phyloP scores from a whole-genome alignment of 2,888 invertebrate species.

The Papilio elwesi region DNA sequence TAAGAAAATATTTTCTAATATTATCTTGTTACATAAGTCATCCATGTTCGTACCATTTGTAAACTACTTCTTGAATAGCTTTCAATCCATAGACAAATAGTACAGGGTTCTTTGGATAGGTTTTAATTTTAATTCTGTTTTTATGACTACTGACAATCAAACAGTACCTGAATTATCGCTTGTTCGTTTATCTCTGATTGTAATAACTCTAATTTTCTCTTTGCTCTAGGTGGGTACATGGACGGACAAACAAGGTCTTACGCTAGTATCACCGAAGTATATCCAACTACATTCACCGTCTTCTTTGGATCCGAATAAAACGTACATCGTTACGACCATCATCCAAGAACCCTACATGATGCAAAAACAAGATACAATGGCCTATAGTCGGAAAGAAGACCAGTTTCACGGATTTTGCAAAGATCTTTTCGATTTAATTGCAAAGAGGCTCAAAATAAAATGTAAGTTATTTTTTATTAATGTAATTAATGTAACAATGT shows the following conservation, averaged over 20 bases:
- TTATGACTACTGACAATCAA: too few relatives aligned
- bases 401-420: constrained; percentile 96
- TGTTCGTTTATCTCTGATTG: neutral
- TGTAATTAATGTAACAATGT: neutral
- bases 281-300: constrained; percentile 86
- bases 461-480: constrained; percentile 84
- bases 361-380: constrained; percentile 82
- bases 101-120: too few relatives aligned
- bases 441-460: constrained; percentile 91
- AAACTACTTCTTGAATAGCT: too few relatives aligned
- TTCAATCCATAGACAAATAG: too few relatives aligned
- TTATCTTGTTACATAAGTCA: neutral
- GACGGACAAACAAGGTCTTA: constrained; percentile 92
- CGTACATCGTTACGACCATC: constrained; percentile 94
- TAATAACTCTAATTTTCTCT: neutral
- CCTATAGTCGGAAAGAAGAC: constrained; percentile 89
- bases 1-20: constrained; percentile 49
- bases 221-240: constrained; percentile 90
- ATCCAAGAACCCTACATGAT: constrained; percentile 95
- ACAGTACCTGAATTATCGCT: too few relatives aligned
- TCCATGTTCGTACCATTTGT: neutral
- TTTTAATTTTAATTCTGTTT: too few relatives aligned
- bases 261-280: constrained; percentile 89
- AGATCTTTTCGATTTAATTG: constrained; percentile 93
- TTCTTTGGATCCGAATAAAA: constrained; percentile 91